Evolutionary conservation across 2,888 invertebrate species (phyloP), one percentile per base, ranked within the genome.

Genomic region (Eugnorisma glareosa): DNA sequence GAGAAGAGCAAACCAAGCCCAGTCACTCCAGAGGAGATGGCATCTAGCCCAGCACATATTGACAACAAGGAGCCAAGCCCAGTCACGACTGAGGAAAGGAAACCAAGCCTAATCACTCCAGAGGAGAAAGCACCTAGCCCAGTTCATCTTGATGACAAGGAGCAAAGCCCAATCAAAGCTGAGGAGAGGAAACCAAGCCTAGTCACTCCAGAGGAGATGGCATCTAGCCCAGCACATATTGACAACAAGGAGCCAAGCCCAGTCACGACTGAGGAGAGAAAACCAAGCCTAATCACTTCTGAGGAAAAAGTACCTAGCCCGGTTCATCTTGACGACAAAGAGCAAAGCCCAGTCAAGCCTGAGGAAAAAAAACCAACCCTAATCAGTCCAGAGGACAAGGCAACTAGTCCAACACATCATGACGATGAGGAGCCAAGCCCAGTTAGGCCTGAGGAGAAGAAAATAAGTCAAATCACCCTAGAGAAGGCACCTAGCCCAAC

Each of bases 311-410:
- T 7, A 0, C 18, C 45, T 21, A 54, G 54, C 54, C 68, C 66
- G 21, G 5, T 73, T 0, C 1, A 61, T 4, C 13, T 1, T 1
- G 28, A 57, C 0, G 7, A 28, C 1, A 37, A 13, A 7, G 2
- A 35, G 0, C 63, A 11, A 11, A 63, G 61, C 37, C 35, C 48
- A 18, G 31, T 35, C 0, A 59, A 67, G 3, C 37, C 18, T n/a
- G 74, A 70, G 1, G 67, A 83, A 2, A 72, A 51, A 15, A 43
- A 37, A 40, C 15, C 37, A n/a, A 71, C 57, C 45, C 18, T 45
- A 0, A 18, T 45, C 18, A 45, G 18, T 45, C 5, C 6, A 40
- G 11, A 40, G 18, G 45, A 45, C 18, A 45, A 6, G 1, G n/a
- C n/a, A 24, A 21, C 64, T 1, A 69, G 67, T 2, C 31, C 45